Percentiles rank a stretch among this genome's conserved stretches.
Evolutionary conservation across 2,113 vertebrate genomes (phyloP).

Genomic region (Pica pica): DNA sequence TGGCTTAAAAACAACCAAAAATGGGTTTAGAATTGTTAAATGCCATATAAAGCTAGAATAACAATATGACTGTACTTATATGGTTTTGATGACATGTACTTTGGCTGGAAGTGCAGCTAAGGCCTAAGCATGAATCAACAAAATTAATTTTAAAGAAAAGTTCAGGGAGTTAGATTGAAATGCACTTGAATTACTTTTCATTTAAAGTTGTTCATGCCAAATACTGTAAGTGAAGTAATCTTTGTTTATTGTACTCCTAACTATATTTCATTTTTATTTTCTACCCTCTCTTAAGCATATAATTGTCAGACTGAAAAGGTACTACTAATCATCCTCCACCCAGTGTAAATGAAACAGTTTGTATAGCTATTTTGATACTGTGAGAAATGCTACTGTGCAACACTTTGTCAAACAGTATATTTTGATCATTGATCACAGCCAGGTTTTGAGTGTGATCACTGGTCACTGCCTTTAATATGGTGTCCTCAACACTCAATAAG

Average conservation of each 20-base stretch:
- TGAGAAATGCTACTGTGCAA: neutral
- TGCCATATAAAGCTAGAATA: neutral
- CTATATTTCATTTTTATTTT: neutral
- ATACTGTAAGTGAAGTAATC: neutral
- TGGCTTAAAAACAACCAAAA: neutral
- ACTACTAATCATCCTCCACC: neutral
- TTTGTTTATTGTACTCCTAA: neutral
- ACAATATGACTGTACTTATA: neutral
- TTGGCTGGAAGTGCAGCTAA: neutral
- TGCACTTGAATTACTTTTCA: neutral
- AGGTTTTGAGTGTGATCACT: neutral
- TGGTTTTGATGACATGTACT: neutral
- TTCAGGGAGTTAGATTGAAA: neutral
- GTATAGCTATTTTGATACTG: neutral
- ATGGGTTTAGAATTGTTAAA: neutral
- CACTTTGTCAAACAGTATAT: neutral
- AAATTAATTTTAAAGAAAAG: neutral
- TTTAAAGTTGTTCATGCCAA: neutral
- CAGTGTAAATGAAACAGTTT: neutral
- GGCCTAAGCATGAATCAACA: neutral
- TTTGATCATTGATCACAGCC: neutral
- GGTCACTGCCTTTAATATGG: neutral
- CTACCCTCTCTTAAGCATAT: neutral
- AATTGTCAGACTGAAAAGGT: neutral
- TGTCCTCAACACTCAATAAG: neutral